Conservation (phyloP, 1,140 invertebrate genomes). For the Centruroides sculpturatus region DNA sequence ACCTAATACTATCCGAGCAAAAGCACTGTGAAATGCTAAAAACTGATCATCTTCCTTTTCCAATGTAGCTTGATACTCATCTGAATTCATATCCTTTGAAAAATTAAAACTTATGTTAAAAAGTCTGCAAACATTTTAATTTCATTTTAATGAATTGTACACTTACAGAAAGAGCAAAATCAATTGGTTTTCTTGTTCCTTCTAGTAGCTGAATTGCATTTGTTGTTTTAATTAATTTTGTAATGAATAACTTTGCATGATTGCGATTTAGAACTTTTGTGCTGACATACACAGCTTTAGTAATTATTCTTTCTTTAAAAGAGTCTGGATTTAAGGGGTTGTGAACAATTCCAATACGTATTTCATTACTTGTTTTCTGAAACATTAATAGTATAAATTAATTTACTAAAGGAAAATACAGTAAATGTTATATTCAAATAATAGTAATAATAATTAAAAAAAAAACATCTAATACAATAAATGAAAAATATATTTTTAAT, state of each 20-base stretch:
- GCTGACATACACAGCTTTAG: conserved; percentile 32
- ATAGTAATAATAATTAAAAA: too few species aligned
- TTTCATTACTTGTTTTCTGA: conserved; percentile 20
- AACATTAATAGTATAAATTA: background rate
- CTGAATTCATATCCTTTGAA: conserved; percentile 24
- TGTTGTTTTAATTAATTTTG: conserved; percentile 48
- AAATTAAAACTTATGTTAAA: background rate
- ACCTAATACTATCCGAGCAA: conserved; percentile 35
- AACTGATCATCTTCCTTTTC: conserved; percentile 10
- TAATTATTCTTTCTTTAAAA: conserved; percentile 12
- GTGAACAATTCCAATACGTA: conserved; percentile 30
- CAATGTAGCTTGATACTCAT: conserved; percentile 19
- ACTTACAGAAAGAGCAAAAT: conserved; percentile 27
- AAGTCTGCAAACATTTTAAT: too few species aligned
- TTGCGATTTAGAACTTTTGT: conserved; percentile 39
- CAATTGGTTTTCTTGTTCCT: conserved; percentile 27
- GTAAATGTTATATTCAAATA: too few species aligned
- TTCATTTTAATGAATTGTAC: conserved; percentile 20
- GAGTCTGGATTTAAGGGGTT: conserved; percentile 18
- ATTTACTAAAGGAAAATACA: too few species aligned
- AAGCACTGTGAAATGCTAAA: conserved; percentile 30
- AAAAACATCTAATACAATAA: too few species aligned
- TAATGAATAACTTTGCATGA: conserved; percentile 46
- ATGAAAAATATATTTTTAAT: too few species aligned
- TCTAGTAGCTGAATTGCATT: conserved; percentile 24